Percentiles rank a stretch among this genome's conserved stretches.
Evolutionary conservation across 2,888 invertebrate species (phyloP).

Genomic region (Drosophila tanythrix): DNA sequence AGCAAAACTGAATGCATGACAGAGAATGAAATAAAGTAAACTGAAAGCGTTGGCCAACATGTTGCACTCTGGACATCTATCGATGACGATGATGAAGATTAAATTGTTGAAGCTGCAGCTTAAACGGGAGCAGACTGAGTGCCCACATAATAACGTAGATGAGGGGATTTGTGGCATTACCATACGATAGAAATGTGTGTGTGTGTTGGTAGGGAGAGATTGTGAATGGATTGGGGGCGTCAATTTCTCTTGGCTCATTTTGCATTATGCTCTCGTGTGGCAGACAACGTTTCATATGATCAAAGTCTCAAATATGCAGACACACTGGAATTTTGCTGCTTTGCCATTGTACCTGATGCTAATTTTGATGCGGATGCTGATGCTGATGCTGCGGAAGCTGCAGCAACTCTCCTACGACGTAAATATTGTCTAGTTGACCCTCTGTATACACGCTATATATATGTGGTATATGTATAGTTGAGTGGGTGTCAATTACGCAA

Average conservation of each 20-base stretch:
- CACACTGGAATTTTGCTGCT: constrained; percentile 63
- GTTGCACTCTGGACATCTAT: constrained; percentile 49
- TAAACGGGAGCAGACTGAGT: constrained; percentile 27
- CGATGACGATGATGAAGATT: constrained; percentile 61
- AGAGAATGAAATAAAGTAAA: constrained; percentile 26
- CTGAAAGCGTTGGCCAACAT: constrained; percentile 59
- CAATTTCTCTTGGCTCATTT: constrained; percentile 23
- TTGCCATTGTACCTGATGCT: constrained; percentile 20
- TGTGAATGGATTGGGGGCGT: constrained; percentile 1
- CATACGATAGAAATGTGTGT: constrained; percentile 39
- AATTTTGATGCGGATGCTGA: constrained; percentile 4
- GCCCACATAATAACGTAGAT: constrained; percentile 63
- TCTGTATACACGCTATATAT: neutral
- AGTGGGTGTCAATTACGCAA: constrained; percentile 61
- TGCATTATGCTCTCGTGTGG: constrained; percentile 45
- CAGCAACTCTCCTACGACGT: constrained; percentile 5
- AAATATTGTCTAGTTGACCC: constrained; percentile 37
- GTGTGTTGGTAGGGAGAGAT: neutral
- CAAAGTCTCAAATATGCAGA: constrained; percentile 80
- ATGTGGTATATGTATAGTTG: constrained; percentile 11
- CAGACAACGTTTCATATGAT: constrained; percentile 61
- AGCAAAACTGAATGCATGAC: neutral
- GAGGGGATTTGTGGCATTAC: constrained; percentile 49
- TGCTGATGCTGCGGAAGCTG: constrained; percentile 4
- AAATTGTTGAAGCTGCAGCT: constrained; percentile 53